A percentile compares a stretch with the other conserved stretches of the same genome.
These are phyloP conservation scores for Hyles euphorbiae DNA, from an alignment of 1,140 invertebrate genomes.

Conservation along the genomic window DNA sequence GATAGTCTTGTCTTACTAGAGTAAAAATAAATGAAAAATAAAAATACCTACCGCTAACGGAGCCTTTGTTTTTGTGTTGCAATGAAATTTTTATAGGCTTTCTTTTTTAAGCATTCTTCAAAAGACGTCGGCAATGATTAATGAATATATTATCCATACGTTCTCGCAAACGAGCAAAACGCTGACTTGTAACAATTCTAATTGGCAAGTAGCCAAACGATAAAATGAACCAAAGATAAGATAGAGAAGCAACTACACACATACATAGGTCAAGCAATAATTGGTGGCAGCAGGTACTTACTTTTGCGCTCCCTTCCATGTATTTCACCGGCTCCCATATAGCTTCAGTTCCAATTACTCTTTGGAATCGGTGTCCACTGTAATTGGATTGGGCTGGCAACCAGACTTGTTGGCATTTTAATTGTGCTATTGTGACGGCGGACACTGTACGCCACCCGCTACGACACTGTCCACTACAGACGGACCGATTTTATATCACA, in stretches of 20 bases:
- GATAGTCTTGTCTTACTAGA: constrained; percentile 14
- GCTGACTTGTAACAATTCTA: too few relatives aligned
- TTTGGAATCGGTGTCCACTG: constrained; percentile 70
- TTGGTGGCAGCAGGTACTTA: constrained; percentile 19
- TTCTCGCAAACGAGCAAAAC: too few relatives aligned
- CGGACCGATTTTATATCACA: constrained; percentile 54
- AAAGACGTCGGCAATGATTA: too few relatives aligned
- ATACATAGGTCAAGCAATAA: constrained; percentile 23
- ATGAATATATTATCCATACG: too few relatives aligned
- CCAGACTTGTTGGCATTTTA: constrained; percentile 74
- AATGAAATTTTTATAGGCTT: too few relatives aligned
- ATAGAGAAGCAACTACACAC: constrained; percentile 4
- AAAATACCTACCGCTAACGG: background rate
- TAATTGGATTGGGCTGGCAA: constrained; percentile 72
- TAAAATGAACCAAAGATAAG: background rate
- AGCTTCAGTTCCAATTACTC: constrained; percentile 67
- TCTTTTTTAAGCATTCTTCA: too few relatives aligned
- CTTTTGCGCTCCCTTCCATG: constrained; percentile 32
- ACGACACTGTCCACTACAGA: constrained; percentile 53
- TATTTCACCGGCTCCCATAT: constrained; percentile 56
- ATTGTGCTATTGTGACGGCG: constrained; percentile 72
- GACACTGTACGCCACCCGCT: constrained; percentile 45
- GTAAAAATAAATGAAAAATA: constrained; percentile 9
- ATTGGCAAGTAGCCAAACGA: background rate
- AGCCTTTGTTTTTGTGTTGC: constrained; percentile 1